A percentile compares a stretch with the other conserved stretches of the same genome.
Evolutionary conservation across 2,888 invertebrate genomes (phyloP).

Genomic region (Melanostoma scalare): DNA sequence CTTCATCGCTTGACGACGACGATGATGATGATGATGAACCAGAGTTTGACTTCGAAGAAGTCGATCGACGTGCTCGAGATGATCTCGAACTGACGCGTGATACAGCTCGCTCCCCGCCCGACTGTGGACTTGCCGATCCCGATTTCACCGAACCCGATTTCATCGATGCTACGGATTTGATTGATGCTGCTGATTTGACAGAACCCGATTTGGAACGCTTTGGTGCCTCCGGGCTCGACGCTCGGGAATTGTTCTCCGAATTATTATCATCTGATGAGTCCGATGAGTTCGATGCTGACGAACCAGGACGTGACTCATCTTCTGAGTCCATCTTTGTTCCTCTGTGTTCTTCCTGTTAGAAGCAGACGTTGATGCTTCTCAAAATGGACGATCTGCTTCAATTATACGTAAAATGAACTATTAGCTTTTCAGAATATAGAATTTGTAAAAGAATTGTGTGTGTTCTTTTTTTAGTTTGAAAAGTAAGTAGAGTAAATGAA

Average conservation of each 20-base stretch:
- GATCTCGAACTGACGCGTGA: slow-evolving; percentile 79
- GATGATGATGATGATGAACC: slow-evolving; percentile 78
- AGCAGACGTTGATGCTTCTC: slow-evolving; percentile 56
- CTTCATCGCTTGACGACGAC: slow-evolving; percentile 70
- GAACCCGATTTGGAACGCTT: slow-evolving; percentile 74
- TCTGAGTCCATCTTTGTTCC: slow-evolving; percentile 75
- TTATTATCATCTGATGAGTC: slow-evolving; percentile 82
- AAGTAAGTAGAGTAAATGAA: too few relatives aligned
- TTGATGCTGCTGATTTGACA: slow-evolving; percentile 16
- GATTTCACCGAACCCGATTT: slow-evolving; percentile 24
- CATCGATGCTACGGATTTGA: slow-evolving; percentile 19
- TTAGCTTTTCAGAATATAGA: slow-evolving; percentile 20
- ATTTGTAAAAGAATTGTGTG: neutral
- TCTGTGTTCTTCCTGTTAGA: slow-evolving; percentile 31
- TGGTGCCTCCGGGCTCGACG: slow-evolving; percentile 74
- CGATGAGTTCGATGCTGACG: slow-evolving; percentile 81
- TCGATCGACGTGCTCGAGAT: slow-evolving; percentile 76
- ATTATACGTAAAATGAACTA: slow-evolving; percentile 45
- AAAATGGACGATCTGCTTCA: slow-evolving; percentile 58
- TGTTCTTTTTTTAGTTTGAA: too few relatives aligned
- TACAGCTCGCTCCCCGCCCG: slow-evolving; percentile 75
- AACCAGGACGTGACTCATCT: slow-evolving; percentile 80
- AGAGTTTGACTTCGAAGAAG: slow-evolving; percentile 77
- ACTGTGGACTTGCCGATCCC: slow-evolving; percentile 49
- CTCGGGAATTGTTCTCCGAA: slow-evolving; percentile 80